phyloP scores from a whole-genome alignment of 1,140 invertebrate species.

The Glomeris maerens region DNA sequence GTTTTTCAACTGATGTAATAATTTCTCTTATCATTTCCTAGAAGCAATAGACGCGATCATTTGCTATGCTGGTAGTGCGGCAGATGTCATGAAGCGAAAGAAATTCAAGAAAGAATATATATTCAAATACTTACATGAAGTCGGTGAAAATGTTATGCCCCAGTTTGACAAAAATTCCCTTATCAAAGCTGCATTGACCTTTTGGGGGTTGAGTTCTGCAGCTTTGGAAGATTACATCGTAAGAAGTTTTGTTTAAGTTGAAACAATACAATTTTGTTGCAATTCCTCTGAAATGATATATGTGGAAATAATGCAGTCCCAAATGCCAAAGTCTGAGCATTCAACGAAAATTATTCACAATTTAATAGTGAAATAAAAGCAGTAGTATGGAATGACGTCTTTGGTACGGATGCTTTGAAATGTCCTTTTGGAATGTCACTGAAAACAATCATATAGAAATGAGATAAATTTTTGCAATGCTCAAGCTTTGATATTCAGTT shows the following conservation, averaged over 20 bases:
- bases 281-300: slow-evolving; percentile 7
- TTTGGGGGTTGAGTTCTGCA: neutral
- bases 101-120: slow-evolving; percentile 4
- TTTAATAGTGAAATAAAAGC: no score
- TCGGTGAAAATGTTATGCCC: neutral
- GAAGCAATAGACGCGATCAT: neutral
- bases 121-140: neutral
- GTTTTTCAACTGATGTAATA: neutral
- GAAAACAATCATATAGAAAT: no score
- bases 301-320: neutral
- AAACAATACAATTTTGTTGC: neutral
- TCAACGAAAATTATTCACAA: no score
- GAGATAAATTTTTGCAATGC: no score
- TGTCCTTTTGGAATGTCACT: no score
- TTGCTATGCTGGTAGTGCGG: neutral
- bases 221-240: neutral
- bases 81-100: neutral
- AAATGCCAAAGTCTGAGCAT: no score
- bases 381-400: no score
- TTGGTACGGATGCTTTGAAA: no score
- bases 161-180: neutral
- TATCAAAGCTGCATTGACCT: neutral
- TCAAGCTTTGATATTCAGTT: no score
- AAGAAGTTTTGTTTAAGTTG: neutral
- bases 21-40: neutral